Base-by-base conservation (phyloP, 2,797 vertebrate genomes). In the Tokudaia tokunoshimensis region DNA sequence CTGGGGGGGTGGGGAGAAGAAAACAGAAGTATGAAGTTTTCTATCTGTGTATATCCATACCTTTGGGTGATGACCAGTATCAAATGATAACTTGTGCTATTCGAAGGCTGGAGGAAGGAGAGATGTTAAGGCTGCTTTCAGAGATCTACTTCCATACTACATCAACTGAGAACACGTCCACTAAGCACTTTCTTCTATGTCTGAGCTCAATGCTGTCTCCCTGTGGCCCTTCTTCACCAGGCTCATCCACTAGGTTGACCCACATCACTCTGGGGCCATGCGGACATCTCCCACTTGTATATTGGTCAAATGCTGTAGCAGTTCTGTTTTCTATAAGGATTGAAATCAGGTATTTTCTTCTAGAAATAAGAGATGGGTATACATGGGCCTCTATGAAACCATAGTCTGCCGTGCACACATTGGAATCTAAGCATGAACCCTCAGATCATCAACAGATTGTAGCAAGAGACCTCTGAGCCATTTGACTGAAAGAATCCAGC, bases 401-500 rank as follows among this genome's bases (percentile, higher is more conserved):
- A 1, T 44, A 63, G 88, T 34, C 61, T 15, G 10, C 44, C 63
- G 9, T 13, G 47, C 41, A 24, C 6, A 59, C 17, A 8, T 10
- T 50, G 37, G n/a, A 22, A 59, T 95, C 47, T 94, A 59, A 93
- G 22, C 52, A 74, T 41, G 29, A 85, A 13, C 75, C 14, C 50
- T 57, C 10, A 65, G 29, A 80, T 15, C 52, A 15, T 47, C 61
- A 24, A 50, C 26, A 26, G 86, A 80, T 22, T 81, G 20, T 76
- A 15, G 15, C 52, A 37, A 94, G 41, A 15, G 72, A 82, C 6
- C 13, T 65, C 1, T 4, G 61, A 81, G 31, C 67, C 59, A 17
- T 72, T 29, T 59, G 55, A 47, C 55, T 89, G 34, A 91, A 83
- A 65, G 79, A 78, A 90, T 74, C 41, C n/a, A 47, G 59, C 67